phyloP scores from a whole-genome alignment of 1,140 invertebrate species.

The Nasonia longicornis region DNA sequence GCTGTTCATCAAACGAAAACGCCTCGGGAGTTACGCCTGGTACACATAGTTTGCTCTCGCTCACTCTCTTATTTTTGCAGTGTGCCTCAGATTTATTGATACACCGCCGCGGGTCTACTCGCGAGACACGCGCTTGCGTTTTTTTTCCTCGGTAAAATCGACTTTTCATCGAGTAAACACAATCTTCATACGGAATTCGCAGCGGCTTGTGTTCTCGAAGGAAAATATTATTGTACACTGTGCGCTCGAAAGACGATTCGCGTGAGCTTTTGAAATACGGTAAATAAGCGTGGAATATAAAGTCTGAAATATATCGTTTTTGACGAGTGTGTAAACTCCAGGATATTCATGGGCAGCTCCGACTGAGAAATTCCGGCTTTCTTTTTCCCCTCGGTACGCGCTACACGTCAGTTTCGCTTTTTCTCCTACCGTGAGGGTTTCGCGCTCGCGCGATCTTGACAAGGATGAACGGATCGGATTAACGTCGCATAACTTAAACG shows the following conservation, averaged over 20 bases:
- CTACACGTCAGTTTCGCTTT: slow-evolving; percentile 9
- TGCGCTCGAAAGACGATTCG: not conserved
- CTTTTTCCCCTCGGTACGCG: not conserved
- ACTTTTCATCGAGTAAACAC: not conserved
- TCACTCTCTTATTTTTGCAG: not conserved
- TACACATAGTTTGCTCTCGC: not conserved
- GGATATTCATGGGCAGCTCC: slow-evolving; percentile 1
- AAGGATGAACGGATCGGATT: slow-evolving; percentile 45
- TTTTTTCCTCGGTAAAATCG: not conserved
- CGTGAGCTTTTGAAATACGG: not conserved
- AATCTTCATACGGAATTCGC: not conserved
- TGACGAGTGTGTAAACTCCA: not conserved
- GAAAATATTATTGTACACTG: not conserved
- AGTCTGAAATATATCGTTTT: slow-evolving; percentile 13
- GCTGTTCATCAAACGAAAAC: slow-evolving; percentile 22
- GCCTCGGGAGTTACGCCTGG: slow-evolving; percentile 32
- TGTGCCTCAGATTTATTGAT: not conserved
- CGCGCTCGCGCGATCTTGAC: slow-evolving; percentile 18
- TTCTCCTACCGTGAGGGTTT: not conserved
- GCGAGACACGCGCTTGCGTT: not conserved
- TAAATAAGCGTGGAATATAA: slow-evolving; percentile 12
- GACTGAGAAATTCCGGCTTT: slow-evolving; percentile 2
- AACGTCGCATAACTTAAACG: slow-evolving; percentile 44
- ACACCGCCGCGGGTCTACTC: not conserved
- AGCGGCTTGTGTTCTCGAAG: not conserved